Evolutionary conservation across 2,113 vertebrate species (phyloP).

Genomic region (Chroicocephalus ridibundus): DNA sequence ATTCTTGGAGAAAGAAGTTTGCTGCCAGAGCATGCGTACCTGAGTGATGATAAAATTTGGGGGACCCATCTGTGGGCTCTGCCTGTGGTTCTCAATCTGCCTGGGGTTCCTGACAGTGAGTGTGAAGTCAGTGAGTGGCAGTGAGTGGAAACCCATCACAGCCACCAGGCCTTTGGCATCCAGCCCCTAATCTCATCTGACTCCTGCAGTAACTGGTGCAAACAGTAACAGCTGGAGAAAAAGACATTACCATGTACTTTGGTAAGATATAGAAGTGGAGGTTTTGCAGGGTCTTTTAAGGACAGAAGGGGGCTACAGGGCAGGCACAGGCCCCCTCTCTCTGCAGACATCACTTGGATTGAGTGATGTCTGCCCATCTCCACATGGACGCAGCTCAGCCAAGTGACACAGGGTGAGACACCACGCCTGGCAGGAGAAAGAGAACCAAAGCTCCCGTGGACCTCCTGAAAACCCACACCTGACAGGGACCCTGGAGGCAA

Average conservation of each 20-base stretch:
- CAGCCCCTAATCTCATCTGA: background rate
- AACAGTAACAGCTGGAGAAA: background rate
- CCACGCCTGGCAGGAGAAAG: background rate
- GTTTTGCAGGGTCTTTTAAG: background rate
- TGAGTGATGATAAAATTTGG: background rate
- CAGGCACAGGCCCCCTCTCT: background rate
- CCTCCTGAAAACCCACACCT: background rate
- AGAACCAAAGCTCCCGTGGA: background rate
- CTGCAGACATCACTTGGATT: background rate
- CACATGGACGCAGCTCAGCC: rapidly evolving
- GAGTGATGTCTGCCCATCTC: background rate
- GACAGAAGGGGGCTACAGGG: background rate
- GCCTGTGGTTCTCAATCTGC: background rate
- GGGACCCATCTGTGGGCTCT: background rate
- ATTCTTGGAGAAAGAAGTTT: background rate
- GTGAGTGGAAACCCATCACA: background rate
- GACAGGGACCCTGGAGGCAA: background rate
- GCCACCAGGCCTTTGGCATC: background rate
- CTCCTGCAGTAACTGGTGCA: background rate
- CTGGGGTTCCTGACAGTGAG: rapidly evolving
- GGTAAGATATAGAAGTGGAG: background rate
- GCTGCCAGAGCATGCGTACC: background rate
- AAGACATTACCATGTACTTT: background rate
- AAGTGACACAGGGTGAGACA: rapidly evolving
- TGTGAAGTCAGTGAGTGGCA: background rate